Base-by-base conservation (phyloP, 2,797 vertebrate species). In the Thunnus albacares region DNA sequence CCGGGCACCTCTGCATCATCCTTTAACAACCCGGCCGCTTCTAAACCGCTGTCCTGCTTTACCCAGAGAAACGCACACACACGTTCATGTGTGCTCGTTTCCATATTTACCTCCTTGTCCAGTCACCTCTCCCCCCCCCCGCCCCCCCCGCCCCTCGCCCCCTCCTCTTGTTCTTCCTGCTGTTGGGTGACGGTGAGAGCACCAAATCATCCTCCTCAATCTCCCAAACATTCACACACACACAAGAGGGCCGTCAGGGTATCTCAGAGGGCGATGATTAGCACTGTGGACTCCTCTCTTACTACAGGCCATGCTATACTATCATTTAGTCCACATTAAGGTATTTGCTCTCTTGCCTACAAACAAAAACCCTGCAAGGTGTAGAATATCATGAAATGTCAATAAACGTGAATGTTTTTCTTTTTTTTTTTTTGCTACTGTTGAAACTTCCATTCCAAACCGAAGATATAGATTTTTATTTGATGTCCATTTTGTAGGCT, bases 381-480 rank as follows among this genome's bases (percentile, higher is more conserved):
- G 84, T 90, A 87, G 77, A 89, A 87, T 82, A 79, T 89, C 77
- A 88, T 88, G 67, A 85, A 68, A 82, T 84, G 85, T 91, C 81
- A 79, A 86, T 80, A 85, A 89, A 89, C 60, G 55, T 86, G 81
- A 92, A 83, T 89, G 87, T 93, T 89, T 71, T 66, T 64, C 79
- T 74, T 75, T 78, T 75, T 77, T 64, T 85, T 75, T 84, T 83
- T 89, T 85, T 83, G 85, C 82, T 89, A 83, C 85, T 88, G 82
- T 89, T 89, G 20, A 94, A 83, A 81, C 84, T 86, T 92, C 87
- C 93, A 94, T 95, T 95, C 94, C 94, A 92, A 89, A 89, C 69
- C 49, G 82, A 90, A 92, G 84, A 85, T 45, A 74, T 90, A 57
- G 66, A 62, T 35, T 86, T 87, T 84, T 75, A 75, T 81, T 89